Evolutionary conservation across 1,140 invertebrate genomes (phyloP).

Genomic region (Drosophila miranda): DNA sequence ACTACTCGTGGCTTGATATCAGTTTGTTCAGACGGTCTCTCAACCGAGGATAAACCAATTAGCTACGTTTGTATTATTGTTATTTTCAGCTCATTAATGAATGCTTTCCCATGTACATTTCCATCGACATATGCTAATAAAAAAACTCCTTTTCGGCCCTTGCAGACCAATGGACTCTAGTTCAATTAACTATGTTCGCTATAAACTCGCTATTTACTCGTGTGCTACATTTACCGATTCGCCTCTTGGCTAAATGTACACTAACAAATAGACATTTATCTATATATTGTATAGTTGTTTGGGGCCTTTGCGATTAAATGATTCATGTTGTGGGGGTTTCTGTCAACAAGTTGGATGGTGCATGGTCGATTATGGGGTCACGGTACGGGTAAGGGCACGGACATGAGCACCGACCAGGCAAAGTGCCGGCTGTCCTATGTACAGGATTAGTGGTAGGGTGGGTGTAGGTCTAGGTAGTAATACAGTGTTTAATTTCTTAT

Average conservation of each 20-base stretch:
- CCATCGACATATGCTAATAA: constrained; percentile 40
- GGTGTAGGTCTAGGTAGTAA: constrained; percentile 24
- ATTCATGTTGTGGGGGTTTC: not conserved
- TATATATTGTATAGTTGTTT: constrained; percentile 17
- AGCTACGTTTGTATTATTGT: constrained; percentile 74
- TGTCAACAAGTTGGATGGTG: too few relatives aligned
- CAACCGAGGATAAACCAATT: constrained; percentile 59
- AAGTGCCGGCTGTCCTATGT: constrained; percentile 25
- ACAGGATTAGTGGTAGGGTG: constrained; percentile 48
- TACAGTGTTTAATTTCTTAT: constrained; percentile 66
- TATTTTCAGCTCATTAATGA: constrained; percentile 74
- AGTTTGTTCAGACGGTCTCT: constrained; percentile 42
- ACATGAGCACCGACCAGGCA: too few relatives aligned
- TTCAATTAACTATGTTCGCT: constrained; percentile 49
- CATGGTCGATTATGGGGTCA: too few relatives aligned
- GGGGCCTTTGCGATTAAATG: constrained; percentile 15
- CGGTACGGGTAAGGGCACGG: too few relatives aligned
- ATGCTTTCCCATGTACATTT: constrained; percentile 54
- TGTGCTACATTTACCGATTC: constrained; percentile 35
- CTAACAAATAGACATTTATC: constrained; percentile 50
- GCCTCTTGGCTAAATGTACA: constrained; percentile 66
- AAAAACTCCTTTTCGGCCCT: constrained; percentile 47
- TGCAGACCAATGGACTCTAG: constrained; percentile 34
- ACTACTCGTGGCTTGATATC: constrained; percentile 14
- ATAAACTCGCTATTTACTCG: constrained; percentile 24